Evolutionary conservation across 2,888 invertebrate species (phyloP), one percentile per base, ranked within the genome.

Genomic region (Trichopria drosophilae): DNA sequence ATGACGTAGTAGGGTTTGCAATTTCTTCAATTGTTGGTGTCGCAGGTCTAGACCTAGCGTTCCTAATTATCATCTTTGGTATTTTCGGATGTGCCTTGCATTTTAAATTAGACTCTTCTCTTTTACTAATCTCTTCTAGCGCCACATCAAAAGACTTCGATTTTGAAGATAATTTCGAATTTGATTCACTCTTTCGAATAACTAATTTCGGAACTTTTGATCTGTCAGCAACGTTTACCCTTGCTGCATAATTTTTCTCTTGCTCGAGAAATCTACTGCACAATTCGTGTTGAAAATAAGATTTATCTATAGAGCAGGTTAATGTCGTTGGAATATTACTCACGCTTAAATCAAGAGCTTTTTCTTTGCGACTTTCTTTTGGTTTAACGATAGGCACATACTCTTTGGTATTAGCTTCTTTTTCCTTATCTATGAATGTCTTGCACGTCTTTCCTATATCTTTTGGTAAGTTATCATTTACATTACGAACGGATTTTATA

Each of bases 61-160:
- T 75, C 20, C 69, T 61, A 35, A 75, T 75, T 36, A 75, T 73
- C 71, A 75, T 74, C 52, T 73, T 75, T 31, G 75, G 75, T 60
- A 75, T 73, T 48, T 75, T 75, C 2, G 68, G 71, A 42, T 67
- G 65, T 4, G 44, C 36, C 1, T 54, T 39, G 13, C 43, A 47
- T 16, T 55, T 55, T 6, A 47, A 29, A 6, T 48, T 57, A 4
- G 44, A 35, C 20, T 41, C 48, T 23, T 43, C 52, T 19, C 28
- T 41, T 15, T 18, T 12, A 6, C 15, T 48, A 4, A n/a, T 7
- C 9, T 13, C 18, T 23, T 44, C 45, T 2, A 19, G 26, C 12
- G 23, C 9, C 0, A 18, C 15, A 7, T 59, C 56, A 0, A 26
- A 39, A 3, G 54, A 56, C 23, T 53, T 59, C 1, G 56, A 29